Conservation (phyloP, 2,797 vertebrate genomes). For the Echiichthys vipera region DNA sequence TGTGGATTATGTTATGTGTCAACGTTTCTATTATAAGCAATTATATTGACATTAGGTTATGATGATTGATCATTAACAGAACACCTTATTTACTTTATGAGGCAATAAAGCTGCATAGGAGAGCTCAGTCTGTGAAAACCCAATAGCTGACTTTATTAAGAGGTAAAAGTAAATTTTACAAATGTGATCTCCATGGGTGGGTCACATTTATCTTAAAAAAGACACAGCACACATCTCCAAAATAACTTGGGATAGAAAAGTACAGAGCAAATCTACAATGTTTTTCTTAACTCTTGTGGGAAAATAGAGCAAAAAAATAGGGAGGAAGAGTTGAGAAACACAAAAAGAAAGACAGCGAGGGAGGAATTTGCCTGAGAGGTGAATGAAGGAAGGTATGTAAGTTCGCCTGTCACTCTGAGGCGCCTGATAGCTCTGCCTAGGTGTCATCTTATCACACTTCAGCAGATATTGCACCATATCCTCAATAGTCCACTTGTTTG, state of each 20-base stretch:
- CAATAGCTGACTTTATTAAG: not conserved
- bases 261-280: not conserved
- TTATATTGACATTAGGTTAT: constrained; percentile 3
- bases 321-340: constrained; percentile 33
- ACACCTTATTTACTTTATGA: constrained; percentile 25
- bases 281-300: constrained; percentile 14
- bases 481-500: constrained; percentile 1
- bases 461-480: constrained; percentile 56
- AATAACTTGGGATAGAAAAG: not conserved
- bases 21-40: constrained; percentile 14
- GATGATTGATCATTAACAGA: constrained; percentile 23
- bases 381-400: constrained; percentile 74
- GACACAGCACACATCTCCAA: not conserved
- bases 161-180: not conserved
- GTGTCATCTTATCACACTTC: constrained; percentile 64
- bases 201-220: not conserved
- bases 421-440: constrained; percentile 59
- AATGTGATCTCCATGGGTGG: not conserved
- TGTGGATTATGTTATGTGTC: constrained; percentile 26
- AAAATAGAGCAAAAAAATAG: not conserved
- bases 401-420: constrained; percentile 75
- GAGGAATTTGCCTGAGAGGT: constrained; percentile 82
- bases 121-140: constrained; percentile 2
- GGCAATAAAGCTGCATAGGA: constrained; percentile 7
- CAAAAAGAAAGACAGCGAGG: constrained; percentile 44